These are phyloP conservation scores for Luehdorfia chinensis DNA, from an alignment of 1,140 invertebrate species.

Conservation along the genomic window DNA sequence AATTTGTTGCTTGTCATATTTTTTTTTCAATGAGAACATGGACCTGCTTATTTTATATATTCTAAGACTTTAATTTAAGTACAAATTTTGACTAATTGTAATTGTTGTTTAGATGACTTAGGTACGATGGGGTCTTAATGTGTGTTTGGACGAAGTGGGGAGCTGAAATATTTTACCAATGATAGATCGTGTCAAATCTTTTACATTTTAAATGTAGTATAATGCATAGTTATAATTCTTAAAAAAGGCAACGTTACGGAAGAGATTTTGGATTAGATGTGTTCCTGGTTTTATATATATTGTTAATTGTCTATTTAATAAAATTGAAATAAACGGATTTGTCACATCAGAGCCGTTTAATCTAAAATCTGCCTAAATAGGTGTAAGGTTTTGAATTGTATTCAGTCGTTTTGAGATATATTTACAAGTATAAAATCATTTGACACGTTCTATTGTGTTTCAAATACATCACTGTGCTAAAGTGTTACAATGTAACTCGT, in stretches of 20 bases:
- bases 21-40: conserved; percentile 47
- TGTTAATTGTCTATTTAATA: conserved; percentile 4
- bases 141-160: conserved; percentile 38
- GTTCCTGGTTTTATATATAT: conserved; percentile 7
- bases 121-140: conserved; percentile 43
- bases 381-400: conserved; percentile 9
- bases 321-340: conserved; percentile 1
- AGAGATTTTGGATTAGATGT: conserved; percentile 22
- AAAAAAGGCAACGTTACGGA: conserved; percentile 6
- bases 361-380: conserved; percentile 19
- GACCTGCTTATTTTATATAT: conserved; percentile 37
- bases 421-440: conserved; percentile 30
- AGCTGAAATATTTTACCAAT: conserved; percentile 17
- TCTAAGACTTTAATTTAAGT: conserved; percentile 72
- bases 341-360: conserved; percentile 12
- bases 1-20: conserved; percentile 66
- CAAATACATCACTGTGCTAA: conserved; percentile 42
- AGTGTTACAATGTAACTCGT: conserved; percentile 39
- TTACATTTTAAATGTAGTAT: conserved; percentile 13
- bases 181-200: conserved; percentile 35
- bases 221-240: conserved; percentile 11
- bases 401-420: conserved; percentile 15
- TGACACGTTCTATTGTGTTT: conserved; percentile 62
- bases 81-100: conserved; percentile 73
- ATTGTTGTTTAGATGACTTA: conserved; percentile 72